phyloP scores from a whole-genome alignment of 2,797 vertebrate genomes.

The Anas bernieri region DNA sequence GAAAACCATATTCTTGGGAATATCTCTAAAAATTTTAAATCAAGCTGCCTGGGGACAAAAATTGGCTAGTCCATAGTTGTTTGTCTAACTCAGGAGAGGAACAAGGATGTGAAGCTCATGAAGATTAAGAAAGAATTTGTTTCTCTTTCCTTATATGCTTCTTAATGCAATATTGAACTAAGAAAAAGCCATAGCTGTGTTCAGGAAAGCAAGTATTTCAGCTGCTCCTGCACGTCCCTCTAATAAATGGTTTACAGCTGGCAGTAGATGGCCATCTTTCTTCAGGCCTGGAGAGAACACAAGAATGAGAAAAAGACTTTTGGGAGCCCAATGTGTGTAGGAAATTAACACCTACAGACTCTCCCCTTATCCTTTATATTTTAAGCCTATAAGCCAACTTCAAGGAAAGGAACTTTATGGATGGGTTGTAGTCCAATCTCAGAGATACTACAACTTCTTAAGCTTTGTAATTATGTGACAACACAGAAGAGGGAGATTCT shows the following conservation, averaged over 20 bases:
- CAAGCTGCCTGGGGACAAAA: background rate
- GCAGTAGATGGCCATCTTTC: background rate
- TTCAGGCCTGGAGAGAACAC: background rate
- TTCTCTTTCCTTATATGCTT: background rate
- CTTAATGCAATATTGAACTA: background rate
- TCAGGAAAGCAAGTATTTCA: background rate
- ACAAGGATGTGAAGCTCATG: rapidly evolving
- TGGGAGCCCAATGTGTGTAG: background rate
- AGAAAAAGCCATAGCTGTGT: background rate
- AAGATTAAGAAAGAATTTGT: background rate
- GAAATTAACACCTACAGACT: background rate
- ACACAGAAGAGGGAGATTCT: background rate
- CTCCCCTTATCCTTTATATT: background rate
- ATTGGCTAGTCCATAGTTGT: background rate
- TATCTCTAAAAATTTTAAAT: background rate
- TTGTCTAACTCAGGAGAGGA: background rate
- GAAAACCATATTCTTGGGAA: background rate
- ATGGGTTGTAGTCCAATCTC: background rate
- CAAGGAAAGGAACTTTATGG: background rate
- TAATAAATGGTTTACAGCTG: background rate
- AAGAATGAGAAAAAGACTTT: background rate
- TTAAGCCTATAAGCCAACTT: background rate
- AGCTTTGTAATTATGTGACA: background rate
- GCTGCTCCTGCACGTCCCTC: background rate
- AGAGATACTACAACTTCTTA: background rate